Conservation (phyloP, 2,113 vertebrate genomes). For the Physeter macrocephalus region DNA sequence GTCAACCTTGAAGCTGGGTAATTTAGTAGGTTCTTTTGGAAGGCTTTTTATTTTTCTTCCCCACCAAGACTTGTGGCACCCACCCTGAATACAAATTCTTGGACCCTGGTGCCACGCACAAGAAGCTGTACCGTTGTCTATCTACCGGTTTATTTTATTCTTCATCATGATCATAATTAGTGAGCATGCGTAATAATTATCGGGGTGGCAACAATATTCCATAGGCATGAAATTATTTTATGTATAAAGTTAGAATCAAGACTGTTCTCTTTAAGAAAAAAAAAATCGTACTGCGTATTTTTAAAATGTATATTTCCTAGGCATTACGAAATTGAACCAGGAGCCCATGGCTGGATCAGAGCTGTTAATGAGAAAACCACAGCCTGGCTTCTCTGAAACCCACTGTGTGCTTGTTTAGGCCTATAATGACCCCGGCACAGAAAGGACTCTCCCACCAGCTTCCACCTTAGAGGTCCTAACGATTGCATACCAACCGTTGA, state of each 20-base stretch:
- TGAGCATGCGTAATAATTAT: not conserved
- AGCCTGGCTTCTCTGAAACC: conserved; percentile 54
- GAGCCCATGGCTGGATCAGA: conserved; percentile 18
- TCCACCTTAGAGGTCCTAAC: not conserved
- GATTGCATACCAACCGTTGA: not conserved
- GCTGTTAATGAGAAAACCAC: conserved; percentile 69
- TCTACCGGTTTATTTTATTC: conserved; percentile 39
- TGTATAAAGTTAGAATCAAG: not conserved
- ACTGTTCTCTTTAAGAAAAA: conserved; percentile 25
- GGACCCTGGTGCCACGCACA: not conserved
- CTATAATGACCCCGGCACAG: not conserved
- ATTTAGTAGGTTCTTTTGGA: conserved; percentile 75
- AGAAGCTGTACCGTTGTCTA: not conserved
- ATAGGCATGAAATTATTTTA: not conserved
- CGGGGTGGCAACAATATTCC: not conserved
- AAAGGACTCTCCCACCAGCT: conserved; percentile 7
- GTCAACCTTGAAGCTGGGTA: conserved; percentile 74
- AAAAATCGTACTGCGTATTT: not conserved
- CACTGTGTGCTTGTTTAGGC: not conserved
- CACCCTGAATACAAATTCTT: conserved; percentile 75
- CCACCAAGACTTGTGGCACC: conserved; percentile 44
- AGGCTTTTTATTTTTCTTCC: conserved; percentile 53
- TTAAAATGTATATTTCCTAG: conserved; percentile 50
- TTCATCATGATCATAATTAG: conserved; percentile 49
- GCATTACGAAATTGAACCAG: conserved; percentile 44